Conservation (phyloP, 1,140 invertebrate species). For the Macrosteles quadrilineatus region DNA sequence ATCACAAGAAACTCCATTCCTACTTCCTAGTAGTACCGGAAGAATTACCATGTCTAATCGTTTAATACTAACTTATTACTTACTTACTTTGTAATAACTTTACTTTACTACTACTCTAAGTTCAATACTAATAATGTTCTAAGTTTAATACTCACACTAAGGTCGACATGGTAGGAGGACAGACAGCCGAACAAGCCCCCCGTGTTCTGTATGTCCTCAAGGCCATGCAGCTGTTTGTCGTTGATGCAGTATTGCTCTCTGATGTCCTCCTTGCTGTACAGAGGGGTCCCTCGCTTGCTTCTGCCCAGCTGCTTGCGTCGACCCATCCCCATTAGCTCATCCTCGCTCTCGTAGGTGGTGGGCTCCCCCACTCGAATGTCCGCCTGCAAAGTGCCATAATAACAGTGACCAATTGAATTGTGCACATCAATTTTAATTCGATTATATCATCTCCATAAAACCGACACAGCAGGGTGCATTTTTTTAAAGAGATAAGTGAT, state of each 20-base stretch:
- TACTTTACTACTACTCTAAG: too few relatives aligned
- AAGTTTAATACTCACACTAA: conserved; percentile 1
- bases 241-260: conserved; percentile 91
- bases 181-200: conserved; percentile 82
- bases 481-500: too few relatives aligned
- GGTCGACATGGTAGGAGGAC: conserved; percentile 65
- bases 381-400: conserved; percentile 52
- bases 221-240: conserved; percentile 80
- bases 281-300: conserved; percentile 59
- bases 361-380: conserved; percentile 63
- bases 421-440: too few relatives aligned
- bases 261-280: conserved; percentile 88
- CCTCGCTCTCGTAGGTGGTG: conserved; percentile 69
- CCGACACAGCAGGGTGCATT: too few relatives aligned
- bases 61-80: too few relatives aligned
- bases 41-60: too few relatives aligned
- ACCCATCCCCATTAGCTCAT: conserved; percentile 66
- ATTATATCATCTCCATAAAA: too few relatives aligned
- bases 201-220: conserved; percentile 70
- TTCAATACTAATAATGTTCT: too few relatives aligned
- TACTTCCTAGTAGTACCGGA: too few relatives aligned
- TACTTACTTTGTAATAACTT: too few relatives aligned
- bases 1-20: too few relatives aligned
- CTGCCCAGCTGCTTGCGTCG: conserved; percentile 57
- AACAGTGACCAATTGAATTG: too few relatives aligned